Evolutionary conservation across 2,888 invertebrate genomes (phyloP).

Genomic region (Tetragonula carbonaria): DNA sequence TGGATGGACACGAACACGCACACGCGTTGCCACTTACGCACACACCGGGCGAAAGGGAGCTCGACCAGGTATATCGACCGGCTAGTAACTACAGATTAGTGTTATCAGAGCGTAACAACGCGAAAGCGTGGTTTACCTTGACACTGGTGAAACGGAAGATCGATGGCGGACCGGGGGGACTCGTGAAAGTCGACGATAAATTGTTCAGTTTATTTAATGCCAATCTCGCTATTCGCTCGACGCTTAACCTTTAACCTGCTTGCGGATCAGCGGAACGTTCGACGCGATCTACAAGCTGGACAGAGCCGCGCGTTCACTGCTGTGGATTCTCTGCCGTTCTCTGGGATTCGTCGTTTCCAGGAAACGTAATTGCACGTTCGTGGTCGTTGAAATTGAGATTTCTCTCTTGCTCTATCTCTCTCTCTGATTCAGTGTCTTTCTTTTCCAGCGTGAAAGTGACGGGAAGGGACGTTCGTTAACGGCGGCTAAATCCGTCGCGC

Average conservation of each 20-base stretch:
- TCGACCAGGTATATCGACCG: constrained; percentile 73
- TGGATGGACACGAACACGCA: constrained; percentile 14
- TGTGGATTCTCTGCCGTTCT: neutral
- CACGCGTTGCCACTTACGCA: neutral
- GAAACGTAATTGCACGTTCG: neutral
- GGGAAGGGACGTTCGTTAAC: constrained; percentile 7
- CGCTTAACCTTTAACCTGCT: constrained; percentile 2
- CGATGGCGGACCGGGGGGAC: constrained; percentile 62
- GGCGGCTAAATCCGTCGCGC: neutral
- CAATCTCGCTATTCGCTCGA: constrained; percentile 18
- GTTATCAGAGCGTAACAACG: constrained; percentile 83
- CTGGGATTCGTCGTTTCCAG: neutral
- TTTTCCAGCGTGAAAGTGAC: neutral
- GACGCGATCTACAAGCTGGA: neutral
- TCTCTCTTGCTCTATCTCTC: neutral
- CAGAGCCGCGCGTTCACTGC: neutral
- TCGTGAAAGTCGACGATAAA: constrained; percentile 66
- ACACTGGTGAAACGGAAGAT: constrained; percentile 80
- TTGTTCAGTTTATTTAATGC: constrained; percentile 58
- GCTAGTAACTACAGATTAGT: constrained; percentile 83
- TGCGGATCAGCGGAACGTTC: neutral
- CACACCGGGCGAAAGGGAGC: constrained; percentile 26
- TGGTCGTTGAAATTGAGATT: neutral
- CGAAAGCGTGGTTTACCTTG: constrained; percentile 82
- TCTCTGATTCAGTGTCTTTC: neutral